phyloP scores from a whole-genome alignment of 2,113 vertebrate species.

The Picathartes gymnocephalus region DNA sequence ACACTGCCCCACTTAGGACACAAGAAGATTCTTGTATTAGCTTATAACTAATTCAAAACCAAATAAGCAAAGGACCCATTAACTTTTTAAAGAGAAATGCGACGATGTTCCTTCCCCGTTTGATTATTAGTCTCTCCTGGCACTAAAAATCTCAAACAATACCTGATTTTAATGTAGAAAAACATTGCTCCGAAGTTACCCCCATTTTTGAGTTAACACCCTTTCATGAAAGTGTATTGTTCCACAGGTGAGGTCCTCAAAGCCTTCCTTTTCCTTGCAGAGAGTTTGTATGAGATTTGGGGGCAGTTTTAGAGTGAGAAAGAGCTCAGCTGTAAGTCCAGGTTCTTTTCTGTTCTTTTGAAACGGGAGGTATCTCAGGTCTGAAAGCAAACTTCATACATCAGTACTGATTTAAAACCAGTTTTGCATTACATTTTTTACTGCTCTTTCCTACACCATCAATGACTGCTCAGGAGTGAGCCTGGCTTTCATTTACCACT shows the following conservation, averaged over 20 bases:
- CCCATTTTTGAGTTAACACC: background rate
- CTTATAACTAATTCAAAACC: background rate
- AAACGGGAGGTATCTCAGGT: background rate
- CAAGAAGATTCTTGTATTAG: background rate
- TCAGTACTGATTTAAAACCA: background rate
- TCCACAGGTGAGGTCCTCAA: background rate
- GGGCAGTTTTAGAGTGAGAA: background rate
- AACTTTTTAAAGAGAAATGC: background rate
- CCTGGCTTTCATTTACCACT: background rate
- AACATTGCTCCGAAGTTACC: background rate
- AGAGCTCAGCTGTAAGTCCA: background rate
- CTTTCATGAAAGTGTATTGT: background rate
- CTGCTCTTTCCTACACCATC: background rate
- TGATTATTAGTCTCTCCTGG: background rate
- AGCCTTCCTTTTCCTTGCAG: background rate
- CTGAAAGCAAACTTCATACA: background rate
- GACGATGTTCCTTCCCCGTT: background rate
- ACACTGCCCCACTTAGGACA: background rate
- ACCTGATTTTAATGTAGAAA: background rate
- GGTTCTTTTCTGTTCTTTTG: background rate
- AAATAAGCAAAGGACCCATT: background rate
- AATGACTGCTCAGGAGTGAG: background rate
- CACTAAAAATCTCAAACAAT: background rate
- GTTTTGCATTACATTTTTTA: background rate
- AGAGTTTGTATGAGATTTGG: background rate